phyloP scores from a whole-genome alignment of 1,140 invertebrate species.

The Listronotus bonariensis region DNA sequence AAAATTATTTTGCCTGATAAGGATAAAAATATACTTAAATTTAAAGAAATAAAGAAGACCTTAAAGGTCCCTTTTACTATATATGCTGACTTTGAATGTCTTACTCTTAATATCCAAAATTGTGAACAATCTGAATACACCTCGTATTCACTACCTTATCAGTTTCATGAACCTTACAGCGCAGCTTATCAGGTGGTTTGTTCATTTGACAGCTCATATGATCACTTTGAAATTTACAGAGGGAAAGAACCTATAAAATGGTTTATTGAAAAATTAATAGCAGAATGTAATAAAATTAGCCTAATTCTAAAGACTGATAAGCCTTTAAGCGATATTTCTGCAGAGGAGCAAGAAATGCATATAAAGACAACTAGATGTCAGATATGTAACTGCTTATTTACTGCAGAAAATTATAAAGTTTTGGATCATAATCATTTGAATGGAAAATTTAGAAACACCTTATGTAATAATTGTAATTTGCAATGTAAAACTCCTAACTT shows the following conservation, averaged over 20 bases:
- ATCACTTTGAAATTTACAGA: slow-evolving; percentile 39
- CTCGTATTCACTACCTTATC: slow-evolving; percentile 30
- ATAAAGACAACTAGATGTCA: slow-evolving; percentile 39
- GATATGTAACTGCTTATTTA: slow-evolving; percentile 45
- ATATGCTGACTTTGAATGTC: slow-evolving; percentile 53
- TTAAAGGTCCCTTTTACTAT: slow-evolving; percentile 46
- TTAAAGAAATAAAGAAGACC: slow-evolving; percentile 35
- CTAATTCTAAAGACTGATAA: not conserved
- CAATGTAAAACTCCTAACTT: slow-evolving; percentile 44
- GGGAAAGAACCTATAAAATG: slow-evolving; percentile 31
- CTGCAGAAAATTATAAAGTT: slow-evolving; percentile 37
- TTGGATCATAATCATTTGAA: slow-evolving; percentile 52
- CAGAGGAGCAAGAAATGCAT: slow-evolving; percentile 20
- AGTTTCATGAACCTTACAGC: slow-evolving; percentile 50
- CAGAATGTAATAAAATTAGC: slow-evolving; percentile 37
- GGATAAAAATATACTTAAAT: slow-evolving; percentile 45
- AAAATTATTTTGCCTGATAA: slow-evolving; percentile 30
- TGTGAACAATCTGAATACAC: slow-evolving; percentile 13
- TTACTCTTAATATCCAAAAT: slow-evolving; percentile 8
- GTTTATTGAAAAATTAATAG: slow-evolving; percentile 37
- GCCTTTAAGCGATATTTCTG: slow-evolving; percentile 37
- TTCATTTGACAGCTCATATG: slow-evolving; percentile 43
- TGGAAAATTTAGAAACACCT: slow-evolving; percentile 48
- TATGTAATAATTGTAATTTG: slow-evolving; percentile 53
- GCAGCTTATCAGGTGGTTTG: slow-evolving; percentile 32